A percentile compares a stretch with the other conserved stretches of the same genome.
Evolutionary conservation across 2,888 invertebrate genomes (phyloP).

Genomic region (Adelphocoris suturalis): DNA sequence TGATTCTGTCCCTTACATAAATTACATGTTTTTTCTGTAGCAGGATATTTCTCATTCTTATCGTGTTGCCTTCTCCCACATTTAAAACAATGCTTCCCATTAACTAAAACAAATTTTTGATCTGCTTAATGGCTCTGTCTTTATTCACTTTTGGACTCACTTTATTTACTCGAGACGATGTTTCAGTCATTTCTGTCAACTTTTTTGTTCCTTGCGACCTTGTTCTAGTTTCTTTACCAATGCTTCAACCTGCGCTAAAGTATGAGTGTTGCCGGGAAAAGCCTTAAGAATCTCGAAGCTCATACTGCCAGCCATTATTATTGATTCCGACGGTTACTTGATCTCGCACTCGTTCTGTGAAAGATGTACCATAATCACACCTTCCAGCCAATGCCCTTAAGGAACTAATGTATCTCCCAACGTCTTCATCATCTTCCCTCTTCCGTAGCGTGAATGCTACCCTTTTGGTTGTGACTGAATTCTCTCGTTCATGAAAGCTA

Average conservation of each 20-base stretch:
- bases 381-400: not conserved
- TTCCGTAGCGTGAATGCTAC: not conserved
- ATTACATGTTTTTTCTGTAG: not conserved
- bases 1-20: not conserved
- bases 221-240: not conserved
- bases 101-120: not conserved
- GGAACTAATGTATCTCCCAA: not conserved
- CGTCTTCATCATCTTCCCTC: not conserved
- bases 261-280: not conserved
- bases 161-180: not conserved
- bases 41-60: too few species aligned
- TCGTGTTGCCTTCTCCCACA: too few species aligned
- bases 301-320: too few species aligned
- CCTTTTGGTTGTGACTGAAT: not conserved
- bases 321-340: not conserved
- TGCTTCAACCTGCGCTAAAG: not conserved
- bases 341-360: not conserved
- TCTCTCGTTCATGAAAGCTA: not conserved
- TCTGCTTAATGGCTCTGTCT: too few species aligned
- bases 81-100: not conserved
- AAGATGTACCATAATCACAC: not conserved
- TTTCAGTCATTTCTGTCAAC: not conserved
- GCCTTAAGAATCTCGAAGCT: too few species aligned
- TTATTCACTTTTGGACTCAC: not conserved
- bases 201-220: not conserved